phyloP scores from a whole-genome alignment of 2,797 vertebrate genomes.

The Silurus aristotelis region DNA sequence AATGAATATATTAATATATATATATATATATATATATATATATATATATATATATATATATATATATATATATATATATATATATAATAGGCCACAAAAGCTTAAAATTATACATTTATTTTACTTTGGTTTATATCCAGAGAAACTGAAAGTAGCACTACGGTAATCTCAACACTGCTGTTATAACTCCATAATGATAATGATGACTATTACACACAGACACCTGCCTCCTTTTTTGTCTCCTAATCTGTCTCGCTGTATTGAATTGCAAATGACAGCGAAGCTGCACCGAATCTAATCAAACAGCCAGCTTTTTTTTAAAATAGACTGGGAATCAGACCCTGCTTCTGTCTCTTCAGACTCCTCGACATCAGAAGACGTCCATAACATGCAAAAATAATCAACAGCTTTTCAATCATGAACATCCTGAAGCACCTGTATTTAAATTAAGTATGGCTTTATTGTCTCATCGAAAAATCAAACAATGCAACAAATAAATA shows the following conservation, averaged over 20 bases:
- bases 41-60: too few relatives aligned
- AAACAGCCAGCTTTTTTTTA: not conserved
- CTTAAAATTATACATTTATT: not conserved
- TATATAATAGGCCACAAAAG: not conserved
- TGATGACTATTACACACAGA: constrained; percentile 4
- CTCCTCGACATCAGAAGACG: not conserved
- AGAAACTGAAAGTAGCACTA: not conserved
- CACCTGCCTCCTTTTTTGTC: constrained; percentile 40
- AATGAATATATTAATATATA: too few relatives aligned
- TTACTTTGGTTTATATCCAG: not conserved
- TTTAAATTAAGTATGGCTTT: not conserved
- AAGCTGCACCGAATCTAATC: constrained; percentile 5
- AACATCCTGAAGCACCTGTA: not conserved
- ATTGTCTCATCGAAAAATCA: not conserved
- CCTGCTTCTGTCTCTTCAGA: not conserved
- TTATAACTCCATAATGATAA: not conserved
- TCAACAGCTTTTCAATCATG: not conserved
- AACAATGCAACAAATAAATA: not conserved
- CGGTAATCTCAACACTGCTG: not conserved
- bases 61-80: too few relatives aligned
- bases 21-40: too few relatives aligned
- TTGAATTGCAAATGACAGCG: constrained; percentile 30
- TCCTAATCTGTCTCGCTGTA: constrained; percentile 28
- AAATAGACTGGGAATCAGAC: not conserved
- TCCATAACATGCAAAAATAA: not conserved